Evolutionary conservation across 2,888 invertebrate genomes (phyloP), one percentile per base, ranked within the genome.

Genomic region (Drosophila rubida): DNA sequence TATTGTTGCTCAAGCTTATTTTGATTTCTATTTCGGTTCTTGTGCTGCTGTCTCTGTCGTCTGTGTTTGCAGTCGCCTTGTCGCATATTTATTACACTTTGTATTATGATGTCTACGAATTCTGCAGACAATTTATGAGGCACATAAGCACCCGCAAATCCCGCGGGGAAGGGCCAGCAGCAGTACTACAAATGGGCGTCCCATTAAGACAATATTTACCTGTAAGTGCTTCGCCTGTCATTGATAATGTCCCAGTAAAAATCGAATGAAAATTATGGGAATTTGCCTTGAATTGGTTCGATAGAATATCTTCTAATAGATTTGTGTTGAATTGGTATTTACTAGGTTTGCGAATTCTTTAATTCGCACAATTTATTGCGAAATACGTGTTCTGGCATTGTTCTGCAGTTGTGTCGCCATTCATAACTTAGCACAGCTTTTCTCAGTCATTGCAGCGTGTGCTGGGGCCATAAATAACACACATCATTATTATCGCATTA

Each of bases 401-500:
- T 11, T 41, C 22, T 41, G 2, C 32, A 35, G 13, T 49, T 50
- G 37, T 22, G 19, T 19, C 7, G 9, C 7, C 53, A 54, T 23
- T 41, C 35, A 48, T 37, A 35, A 41, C 42, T 66, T 48, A 68
- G 51, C 48, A 27, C 35, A 64, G 14, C 46, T 60, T 65, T 65
- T 60, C 53, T 14, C 45, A 27, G 51, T 37, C 42, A 22, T 41
- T 49, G 35, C 23, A 42, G 25, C 13, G 11, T 32, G n/a, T 32
- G 5, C 11, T 13, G 32, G 13, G 22, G 44, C 2, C 65, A 73
- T 77, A 80, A 73, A 76, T 63, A 65, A 73, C 54, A 45, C 61
- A 76, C 78, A 80, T 82, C 87, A 85, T 83, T 87, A 82, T 73
- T 79, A 83, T 82, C 77, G 80, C 80, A 82, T 83, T 85, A 75